Evolutionary conservation across 2,113 vertebrate species (phyloP).

Genomic region (Cephalopterus ornatus): DNA sequence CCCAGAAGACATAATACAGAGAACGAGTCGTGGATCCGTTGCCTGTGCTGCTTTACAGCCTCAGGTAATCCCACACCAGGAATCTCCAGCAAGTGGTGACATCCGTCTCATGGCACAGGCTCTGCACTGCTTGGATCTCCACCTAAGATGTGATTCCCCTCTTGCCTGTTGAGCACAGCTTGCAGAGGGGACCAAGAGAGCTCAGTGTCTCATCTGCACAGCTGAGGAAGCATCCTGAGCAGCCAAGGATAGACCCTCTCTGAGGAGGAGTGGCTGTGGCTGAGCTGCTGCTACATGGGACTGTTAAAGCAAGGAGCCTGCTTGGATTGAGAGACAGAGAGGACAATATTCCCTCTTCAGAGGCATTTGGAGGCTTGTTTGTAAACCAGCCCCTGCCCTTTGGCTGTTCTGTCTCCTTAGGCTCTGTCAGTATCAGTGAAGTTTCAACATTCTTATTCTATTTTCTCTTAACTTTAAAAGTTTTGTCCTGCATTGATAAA

Average conservation of each 20-base stretch:
- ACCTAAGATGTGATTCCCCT: neutral
- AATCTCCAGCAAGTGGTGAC: neutral
- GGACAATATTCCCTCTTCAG: neutral
- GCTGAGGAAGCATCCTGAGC: neutral
- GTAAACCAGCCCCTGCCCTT: neutral
- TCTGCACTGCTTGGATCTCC: neutral
- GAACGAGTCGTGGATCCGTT: rapidly evolving
- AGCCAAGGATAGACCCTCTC: neutral
- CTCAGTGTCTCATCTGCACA: neutral
- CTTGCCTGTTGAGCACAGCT: neutral
- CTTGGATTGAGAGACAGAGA: neutral
- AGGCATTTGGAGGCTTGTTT: neutral
- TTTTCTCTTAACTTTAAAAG: neutral
- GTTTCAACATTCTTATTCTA: neutral
- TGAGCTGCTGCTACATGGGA: neutral
- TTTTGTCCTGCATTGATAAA: neutral
- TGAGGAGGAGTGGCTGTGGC: neutral
- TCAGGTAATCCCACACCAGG: neutral
- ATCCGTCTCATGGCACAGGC: neutral
- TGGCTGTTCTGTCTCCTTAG: neutral
- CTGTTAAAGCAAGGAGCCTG: neutral
- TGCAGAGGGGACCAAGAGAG: neutral
- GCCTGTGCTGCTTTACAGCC: neutral
- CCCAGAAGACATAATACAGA: neutral
- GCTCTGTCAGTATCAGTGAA: neutral